A percentile compares a stretch with the other conserved stretches of the same genome.
Evolutionary conservation across 1,140 invertebrate species (phyloP).

Genomic region (Philotrypesis tridentata): DNA sequence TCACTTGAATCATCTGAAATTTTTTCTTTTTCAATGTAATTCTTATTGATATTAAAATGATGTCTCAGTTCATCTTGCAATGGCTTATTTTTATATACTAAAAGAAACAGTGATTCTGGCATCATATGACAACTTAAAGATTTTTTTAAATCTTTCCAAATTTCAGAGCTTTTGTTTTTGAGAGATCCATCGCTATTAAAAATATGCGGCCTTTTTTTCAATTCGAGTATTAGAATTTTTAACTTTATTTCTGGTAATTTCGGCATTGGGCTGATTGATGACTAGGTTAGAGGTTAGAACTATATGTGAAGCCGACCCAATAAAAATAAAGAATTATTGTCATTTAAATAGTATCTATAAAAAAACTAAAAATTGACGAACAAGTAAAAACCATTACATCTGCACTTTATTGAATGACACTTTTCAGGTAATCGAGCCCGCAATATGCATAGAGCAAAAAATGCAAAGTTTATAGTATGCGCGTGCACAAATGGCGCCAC

Average conservation of each 20-base stretch:
- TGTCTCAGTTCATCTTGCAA: neutral
- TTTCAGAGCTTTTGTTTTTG: neutral
- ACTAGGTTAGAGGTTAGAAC: too few species aligned
- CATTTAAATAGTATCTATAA: too few species aligned
- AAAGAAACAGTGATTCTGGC: neutral
- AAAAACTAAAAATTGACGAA: too few species aligned
- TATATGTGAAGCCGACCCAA: too few species aligned
- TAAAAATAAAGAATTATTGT: too few species aligned
- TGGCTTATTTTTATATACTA: neutral
- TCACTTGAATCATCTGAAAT: neutral
- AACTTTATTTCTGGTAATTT: neutral
- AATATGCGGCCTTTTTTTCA: neutral
- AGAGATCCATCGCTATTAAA: neutral
- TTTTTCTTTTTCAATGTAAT: slow-evolving; percentile 1
- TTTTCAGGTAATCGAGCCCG: too few species aligned
- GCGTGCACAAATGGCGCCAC: too few species aligned
- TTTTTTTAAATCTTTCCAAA: neutral
- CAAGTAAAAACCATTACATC: too few species aligned
- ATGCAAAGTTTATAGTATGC: too few species aligned
- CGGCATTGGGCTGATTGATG: neutral
- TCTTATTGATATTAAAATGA: neutral
- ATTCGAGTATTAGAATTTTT: neutral
- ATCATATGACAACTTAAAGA: neutral
- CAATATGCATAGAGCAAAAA: too few species aligned
- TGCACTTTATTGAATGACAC: too few species aligned